A percentile compares a stretch with the other conserved stretches of the same genome.
phyloP scores from a whole-genome alignment of 2,888 invertebrate genomes.

The Strigamia crassipes region DNA sequence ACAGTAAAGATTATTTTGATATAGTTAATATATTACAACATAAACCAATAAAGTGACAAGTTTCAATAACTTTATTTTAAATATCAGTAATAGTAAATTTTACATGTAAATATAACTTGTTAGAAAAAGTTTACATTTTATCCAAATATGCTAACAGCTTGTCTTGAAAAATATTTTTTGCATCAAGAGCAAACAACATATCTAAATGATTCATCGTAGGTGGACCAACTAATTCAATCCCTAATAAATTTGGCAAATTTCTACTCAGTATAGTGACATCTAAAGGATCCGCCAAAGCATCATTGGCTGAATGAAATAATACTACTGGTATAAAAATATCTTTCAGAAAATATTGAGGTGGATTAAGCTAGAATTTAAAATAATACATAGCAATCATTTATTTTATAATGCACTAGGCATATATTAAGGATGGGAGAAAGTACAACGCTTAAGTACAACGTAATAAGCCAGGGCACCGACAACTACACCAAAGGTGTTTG shows the following conservation, averaged over 20 bases:
- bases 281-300: not conserved
- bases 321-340: not conserved
- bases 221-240: not conserved
- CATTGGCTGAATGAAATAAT: not conserved
- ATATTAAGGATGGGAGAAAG: no score
- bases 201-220: not conserved
- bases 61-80: no score
- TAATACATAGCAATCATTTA: no score
- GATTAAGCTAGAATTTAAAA: not conserved
- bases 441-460: no score
- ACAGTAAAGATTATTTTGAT: no score
- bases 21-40: no score
- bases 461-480: no score
- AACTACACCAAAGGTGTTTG: no score
- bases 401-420: no score
- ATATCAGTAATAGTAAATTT: no score
- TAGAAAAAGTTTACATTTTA: not conserved
- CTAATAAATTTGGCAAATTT: not conserved
- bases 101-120: no score
- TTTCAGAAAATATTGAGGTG: not conserved
- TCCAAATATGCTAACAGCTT: not conserved
- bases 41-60: no score
- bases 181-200: not conserved
- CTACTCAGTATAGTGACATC: not conserved
- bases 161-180: conserved; percentile 6